Base-by-base conservation (phyloP, 1,140 invertebrate species). In the Sycophila sp. region DNA sequence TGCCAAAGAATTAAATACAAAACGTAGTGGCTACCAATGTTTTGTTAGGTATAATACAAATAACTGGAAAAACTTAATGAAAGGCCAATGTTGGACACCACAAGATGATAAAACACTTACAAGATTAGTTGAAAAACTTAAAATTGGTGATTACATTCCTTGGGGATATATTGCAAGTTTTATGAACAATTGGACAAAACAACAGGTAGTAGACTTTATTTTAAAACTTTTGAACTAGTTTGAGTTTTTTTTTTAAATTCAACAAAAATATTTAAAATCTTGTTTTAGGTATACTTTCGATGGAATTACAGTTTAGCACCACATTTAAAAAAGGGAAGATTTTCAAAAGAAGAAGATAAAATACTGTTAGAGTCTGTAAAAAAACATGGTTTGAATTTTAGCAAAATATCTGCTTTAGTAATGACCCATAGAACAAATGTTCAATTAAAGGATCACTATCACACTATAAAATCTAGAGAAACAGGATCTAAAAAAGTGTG, bases 21-120 rank as follows among this genome's bases (percentile, higher is more conserved):
- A 86, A 2, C 84, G 92, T 34, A 89, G 89, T 17, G 89, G 87
- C 8, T 92, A 91, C 77, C 90, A 92, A 73, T 90, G 89, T 75
- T 92, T 91, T 78, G 84, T 91, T 4, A 89, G 91, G 73, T 91
- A 87, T 75, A 87, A 88, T 22, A 89, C 87, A 1, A 86, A 87
- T 58, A 81, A 87, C 77, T 38, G 76, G 53, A 71, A 76, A 63
- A 42, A 62, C 64, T 5, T 72, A 51, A 74, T 69, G 77, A 79
- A 68, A 78, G 73, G 68, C 75, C 80, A 10, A 71, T 82, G 81
- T 62, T 93, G 92, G 90, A 84, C 84, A n/a, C 34, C 76, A 32
- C 81, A 87, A 70, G 92, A 93, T 77, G 89, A 92, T 73, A 78
- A 86, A 42, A 86, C 84, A 58, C 78, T 93, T 1, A 73, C 82